These are phyloP conservation scores for Marronus borbonicus DNA, from an alignment of 2,888 invertebrate species.

Conservation along the genomic window DNA sequence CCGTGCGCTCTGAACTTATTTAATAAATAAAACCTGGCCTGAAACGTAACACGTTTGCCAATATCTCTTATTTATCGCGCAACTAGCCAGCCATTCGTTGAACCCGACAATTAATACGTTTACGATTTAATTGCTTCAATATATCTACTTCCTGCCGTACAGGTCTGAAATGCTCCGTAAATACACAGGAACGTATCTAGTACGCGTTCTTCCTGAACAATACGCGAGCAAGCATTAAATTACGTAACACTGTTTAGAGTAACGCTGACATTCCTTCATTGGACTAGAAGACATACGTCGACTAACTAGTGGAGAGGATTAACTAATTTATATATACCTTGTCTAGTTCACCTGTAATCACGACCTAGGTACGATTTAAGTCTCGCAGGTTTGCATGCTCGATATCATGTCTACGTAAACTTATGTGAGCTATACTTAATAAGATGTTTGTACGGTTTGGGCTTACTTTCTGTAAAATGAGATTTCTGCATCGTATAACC, in stretches of 20 bases:
- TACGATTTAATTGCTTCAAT: background rate
- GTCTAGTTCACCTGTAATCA: slow-evolving; percentile 19
- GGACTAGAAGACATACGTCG: slow-evolving; percentile 38
- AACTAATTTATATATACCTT: slow-evolving; percentile 41
- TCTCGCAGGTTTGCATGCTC: slow-evolving; percentile 3
- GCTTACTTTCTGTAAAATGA: too few species aligned
- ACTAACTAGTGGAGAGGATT: slow-evolving; percentile 44
- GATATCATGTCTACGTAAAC: slow-evolving; percentile 26
- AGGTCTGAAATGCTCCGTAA: slow-evolving; percentile 20
- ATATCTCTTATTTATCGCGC: too few species aligned
- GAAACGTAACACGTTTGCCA: too few species aligned
- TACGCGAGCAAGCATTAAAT: slow-evolving; percentile 43
- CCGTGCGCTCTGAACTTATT: too few species aligned
- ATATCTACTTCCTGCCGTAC: background rate
- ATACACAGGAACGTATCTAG: slow-evolving; percentile 5
- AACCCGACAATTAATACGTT: too few species aligned
- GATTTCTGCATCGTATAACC: too few species aligned
- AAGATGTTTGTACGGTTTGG: slow-evolving; percentile 5
- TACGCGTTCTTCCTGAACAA: slow-evolving; percentile 27
- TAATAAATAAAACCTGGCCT: too few species aligned
- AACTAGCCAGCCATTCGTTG: too few species aligned
- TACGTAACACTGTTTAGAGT: slow-evolving; percentile 43
- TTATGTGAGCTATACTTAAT: slow-evolving; percentile 24
- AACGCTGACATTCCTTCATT: slow-evolving; percentile 43
- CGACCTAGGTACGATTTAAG: background rate